Conservation (phyloP, 2,797 vertebrate species). For the Thunnus albacares region DNA sequence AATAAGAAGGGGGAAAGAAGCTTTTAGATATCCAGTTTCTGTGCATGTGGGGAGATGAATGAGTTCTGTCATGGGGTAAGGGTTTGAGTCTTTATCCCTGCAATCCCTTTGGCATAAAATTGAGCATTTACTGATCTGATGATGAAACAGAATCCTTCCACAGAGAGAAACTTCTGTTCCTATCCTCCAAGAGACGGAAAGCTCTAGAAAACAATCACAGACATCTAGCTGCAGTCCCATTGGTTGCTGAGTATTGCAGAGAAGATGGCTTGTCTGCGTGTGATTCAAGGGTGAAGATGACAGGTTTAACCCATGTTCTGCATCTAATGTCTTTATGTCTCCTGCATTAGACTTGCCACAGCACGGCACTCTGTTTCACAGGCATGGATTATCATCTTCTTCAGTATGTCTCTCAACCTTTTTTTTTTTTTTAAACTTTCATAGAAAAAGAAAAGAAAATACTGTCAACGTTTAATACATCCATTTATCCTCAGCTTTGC, state of each 20-base stretch:
- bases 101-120: slow-evolving; percentile 72
- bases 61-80: slow-evolving; percentile 62
- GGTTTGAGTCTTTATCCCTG: slow-evolving; percentile 67
- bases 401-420: slow-evolving; percentile 17
- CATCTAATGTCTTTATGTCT: slow-evolving; percentile 61
- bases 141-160: slow-evolving; percentile 64
- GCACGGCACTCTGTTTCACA: slow-evolving; percentile 51
- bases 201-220: slow-evolving; percentile 30
- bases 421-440: slow-evolving; percentile 19
- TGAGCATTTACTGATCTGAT: slow-evolving; percentile 74
- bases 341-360: slow-evolving; percentile 56
- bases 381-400: slow-evolving; percentile 52
- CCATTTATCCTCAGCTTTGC: slow-evolving; percentile 56
- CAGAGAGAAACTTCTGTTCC: slow-evolving; percentile 35
- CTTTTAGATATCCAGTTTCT: slow-evolving; percentile 53
- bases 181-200: slow-evolving; percentile 21
- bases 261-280: slow-evolving; percentile 29
- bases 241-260: slow-evolving; percentile 28
- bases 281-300: slow-evolving; percentile 57
- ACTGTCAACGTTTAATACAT: slow-evolving; percentile 36
- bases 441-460: slow-evolving; percentile 32
- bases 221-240: slow-evolving; percentile 23
- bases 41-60: slow-evolving; percentile 51
- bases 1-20: slow-evolving; percentile 47
- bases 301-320: slow-evolving; percentile 68